A percentile compares a stretch with the other conserved stretches of the same genome.
Conservation (phyloP, 2,797 vertebrate genomes). For the Microtus agrestis region DNA sequence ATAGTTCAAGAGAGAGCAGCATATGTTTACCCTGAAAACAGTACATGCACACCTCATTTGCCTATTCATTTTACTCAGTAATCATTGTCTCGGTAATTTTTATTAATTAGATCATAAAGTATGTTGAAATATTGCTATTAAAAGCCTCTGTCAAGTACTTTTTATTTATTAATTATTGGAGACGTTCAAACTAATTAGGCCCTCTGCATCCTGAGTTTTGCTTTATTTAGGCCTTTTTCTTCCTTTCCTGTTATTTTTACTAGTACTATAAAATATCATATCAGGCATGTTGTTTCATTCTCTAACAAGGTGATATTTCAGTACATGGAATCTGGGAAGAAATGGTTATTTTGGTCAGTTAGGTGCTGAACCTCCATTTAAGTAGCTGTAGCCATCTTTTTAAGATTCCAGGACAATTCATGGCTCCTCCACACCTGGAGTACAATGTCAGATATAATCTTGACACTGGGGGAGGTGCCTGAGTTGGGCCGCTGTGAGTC, state of each 20-base stretch:
- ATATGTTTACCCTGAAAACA: constrained; percentile 44
- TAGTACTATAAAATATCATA: not conserved
- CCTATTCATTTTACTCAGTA: constrained; percentile 23
- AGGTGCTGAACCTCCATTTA: not conserved
- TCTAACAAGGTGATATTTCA: constrained; percentile 41
- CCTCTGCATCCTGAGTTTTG: constrained; percentile 6
- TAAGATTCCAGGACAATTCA: not conserved
- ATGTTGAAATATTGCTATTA: constrained; percentile 63
- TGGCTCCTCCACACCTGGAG: not conserved
- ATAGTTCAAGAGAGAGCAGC: constrained; percentile 26
- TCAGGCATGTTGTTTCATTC: not conserved
- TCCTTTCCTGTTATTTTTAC: constrained; percentile 51
- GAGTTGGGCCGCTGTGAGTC: not conserved
- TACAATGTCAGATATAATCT: not conserved
- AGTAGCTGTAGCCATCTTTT: not conserved
- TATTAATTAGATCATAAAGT: constrained; percentile 70
- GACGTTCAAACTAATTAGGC: constrained; percentile 68
- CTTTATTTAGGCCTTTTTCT: constrained; percentile 44
- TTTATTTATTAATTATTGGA: constrained; percentile 70
- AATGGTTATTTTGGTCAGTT: constrained; percentile 44
- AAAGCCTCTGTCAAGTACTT: constrained; percentile 52
- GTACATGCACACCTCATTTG: constrained; percentile 11
- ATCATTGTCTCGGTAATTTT: constrained; percentile 49
- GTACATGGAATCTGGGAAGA: not conserved
- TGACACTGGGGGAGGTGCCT: not conserved